phyloP scores from a whole-genome alignment of 2,113 vertebrate species.

The Neogobius melanostomus region DNA sequence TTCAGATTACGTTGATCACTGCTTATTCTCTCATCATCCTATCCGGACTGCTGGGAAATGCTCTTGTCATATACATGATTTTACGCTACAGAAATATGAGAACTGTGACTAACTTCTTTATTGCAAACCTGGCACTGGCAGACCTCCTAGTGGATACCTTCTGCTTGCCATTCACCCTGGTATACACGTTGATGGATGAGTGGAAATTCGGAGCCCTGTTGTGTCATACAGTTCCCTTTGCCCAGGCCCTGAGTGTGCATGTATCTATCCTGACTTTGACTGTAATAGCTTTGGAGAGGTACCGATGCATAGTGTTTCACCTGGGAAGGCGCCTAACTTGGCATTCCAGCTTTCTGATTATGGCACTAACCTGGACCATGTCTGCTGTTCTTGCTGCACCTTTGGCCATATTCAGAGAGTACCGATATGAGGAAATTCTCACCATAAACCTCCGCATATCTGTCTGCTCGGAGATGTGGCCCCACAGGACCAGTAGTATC shows the following conservation, averaged over 20 bases:
- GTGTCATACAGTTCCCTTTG: conserved; percentile 88
- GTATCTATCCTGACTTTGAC: conserved; percentile 89
- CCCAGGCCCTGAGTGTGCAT: conserved; percentile 89
- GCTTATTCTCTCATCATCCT: conserved; percentile 90
- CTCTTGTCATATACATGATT: conserved; percentile 88
- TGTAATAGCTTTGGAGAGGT: conserved; percentile 88
- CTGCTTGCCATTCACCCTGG: conserved; percentile 89
- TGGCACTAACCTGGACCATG: conserved; percentile 82
- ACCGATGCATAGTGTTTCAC: conserved; percentile 90
- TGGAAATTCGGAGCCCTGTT: conserved; percentile 89
- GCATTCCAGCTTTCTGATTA: conserved; percentile 82
- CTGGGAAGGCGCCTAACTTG: conserved; percentile 85
- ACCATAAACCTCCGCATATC: conserved; percentile 84
- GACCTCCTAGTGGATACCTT: conserved; percentile 89
- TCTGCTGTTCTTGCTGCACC: conserved; percentile 85
- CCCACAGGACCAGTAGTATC: conserved; percentile 80
- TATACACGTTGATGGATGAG: conserved; percentile 87
- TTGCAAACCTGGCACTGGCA: conserved; percentile 89
- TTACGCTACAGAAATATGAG: conserved; percentile 89
- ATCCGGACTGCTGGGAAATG: conserved; percentile 85
- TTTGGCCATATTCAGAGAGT: conserved; percentile 90
- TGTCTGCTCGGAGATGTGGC: conserved; percentile 92
- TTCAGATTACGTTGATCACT: conserved; percentile 83
- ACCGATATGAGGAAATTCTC: conserved; percentile 83
- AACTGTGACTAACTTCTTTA: conserved; percentile 93